Conservation (phyloP, 2,888 invertebrate species). For the Noctuana brunneofusca region DNA sequence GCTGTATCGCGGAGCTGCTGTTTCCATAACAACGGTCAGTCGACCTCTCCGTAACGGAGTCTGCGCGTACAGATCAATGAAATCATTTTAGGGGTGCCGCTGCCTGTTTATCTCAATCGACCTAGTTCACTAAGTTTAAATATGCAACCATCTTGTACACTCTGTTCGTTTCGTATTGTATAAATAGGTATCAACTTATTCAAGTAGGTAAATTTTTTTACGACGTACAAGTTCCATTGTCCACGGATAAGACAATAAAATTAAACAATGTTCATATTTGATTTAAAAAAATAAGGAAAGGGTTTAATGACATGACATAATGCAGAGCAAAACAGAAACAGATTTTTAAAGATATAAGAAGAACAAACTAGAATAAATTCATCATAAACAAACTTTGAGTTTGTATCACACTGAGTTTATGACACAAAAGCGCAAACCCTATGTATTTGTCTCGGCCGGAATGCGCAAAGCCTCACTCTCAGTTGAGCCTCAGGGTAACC, state of each 20-base stretch:
- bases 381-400: neutral
- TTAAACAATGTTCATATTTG: too few relatives aligned
- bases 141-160: too few relatives aligned
- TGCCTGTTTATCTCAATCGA: slow-evolving; percentile 6
- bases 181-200: too few relatives aligned
- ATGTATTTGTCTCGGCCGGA: slow-evolving; percentile 50
- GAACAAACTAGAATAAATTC: neutral
- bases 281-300: too few relatives aligned
- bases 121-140: slow-evolving; percentile 1
- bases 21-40: slow-evolving; percentile 71
- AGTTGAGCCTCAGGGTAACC: slow-evolving; percentile 54
- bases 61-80: slow-evolving; percentile 79
- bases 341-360: neutral
- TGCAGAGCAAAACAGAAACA: too few relatives aligned
- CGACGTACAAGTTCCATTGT: too few relatives aligned
- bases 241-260: too few relatives aligned
- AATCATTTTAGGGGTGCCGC: slow-evolving; percentile 62
- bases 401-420: too few relatives aligned
- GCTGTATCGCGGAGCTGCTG: slow-evolving; percentile 37
- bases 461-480: slow-evolving; percentile 74
- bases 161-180: too few relatives aligned
- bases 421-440: slow-evolving; percentile 60
- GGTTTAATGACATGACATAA: too few relatives aligned
- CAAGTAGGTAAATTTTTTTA: too few relatives aligned
- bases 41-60: slow-evolving; percentile 60